Base-by-base conservation (phyloP, 2,888 invertebrate genomes). In the Callimorpha dominula region DNA sequence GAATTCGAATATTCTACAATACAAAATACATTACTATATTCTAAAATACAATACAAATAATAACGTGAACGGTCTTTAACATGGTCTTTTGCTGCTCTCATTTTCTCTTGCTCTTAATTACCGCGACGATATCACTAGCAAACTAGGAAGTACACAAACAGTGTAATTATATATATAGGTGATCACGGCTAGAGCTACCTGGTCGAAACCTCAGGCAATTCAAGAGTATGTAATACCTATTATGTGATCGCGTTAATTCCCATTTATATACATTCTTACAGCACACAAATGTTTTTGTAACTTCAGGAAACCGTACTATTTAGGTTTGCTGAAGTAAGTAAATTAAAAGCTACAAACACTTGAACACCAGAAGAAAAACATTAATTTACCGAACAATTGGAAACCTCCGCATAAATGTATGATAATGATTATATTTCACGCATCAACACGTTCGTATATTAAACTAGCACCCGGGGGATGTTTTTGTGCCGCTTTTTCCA, bases 401-500 rank as follows among this genome's bases (percentile, higher is more conserved):
- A 76, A 71, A 31, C 42, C 72, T 74, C 62, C 63, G 65, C 63
- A 71, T 42, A 65, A 73, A 70, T 67, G 31, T 69, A 82, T 83
- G 78, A 77, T 78, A 82, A 82, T 76, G 71, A 71, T 74, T 72
- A 81, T 84, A 82, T 85, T 81, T 82, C 75, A 75, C 80, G 84
- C 82, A 85, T 89, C 86, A 87, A 86, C 88, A 86, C 83, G 69
- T 83, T 78, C 77, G 76, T 81, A 82, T 85, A 86, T 89, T 88
- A 85, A 89, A 89, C 84, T 84, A 84, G 76, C 82, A 79, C 86
- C 76, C 82, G 46, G 42, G 85, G 77, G 71, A 78, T 77, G 78
- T 83, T 84, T 81, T 87, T 85, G 81, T 80, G 78, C 77, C 71
- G 78, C 79, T 80, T 87, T 90, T 89, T 90, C 87, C 82, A 85